Evolutionary conservation across 1,140 invertebrate species (phyloP).

Genomic region (Hylyphantes graminicola): DNA sequence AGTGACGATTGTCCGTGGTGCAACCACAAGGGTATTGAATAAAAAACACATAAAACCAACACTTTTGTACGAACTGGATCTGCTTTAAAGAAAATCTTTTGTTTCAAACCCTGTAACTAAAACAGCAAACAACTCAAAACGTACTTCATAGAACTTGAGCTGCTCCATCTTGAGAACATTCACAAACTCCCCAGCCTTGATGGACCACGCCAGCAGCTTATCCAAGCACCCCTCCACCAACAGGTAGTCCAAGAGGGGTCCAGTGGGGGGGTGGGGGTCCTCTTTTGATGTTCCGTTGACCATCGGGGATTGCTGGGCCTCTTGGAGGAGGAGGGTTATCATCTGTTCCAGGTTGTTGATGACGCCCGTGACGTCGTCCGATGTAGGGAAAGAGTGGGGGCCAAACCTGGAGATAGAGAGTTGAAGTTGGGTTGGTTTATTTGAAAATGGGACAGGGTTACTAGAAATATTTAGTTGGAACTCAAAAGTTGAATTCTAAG

Average conservation of each 20-base stretch:
- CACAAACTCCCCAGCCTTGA: conserved; percentile 68
- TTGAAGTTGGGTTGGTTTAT: no score
- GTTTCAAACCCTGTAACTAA: background rate
- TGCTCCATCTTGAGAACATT: conserved; percentile 85
- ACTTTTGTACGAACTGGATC: background rate
- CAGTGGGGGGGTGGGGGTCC: conserved; percentile 64
- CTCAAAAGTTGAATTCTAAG: no score
- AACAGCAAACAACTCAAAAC: conserved; percentile 12
- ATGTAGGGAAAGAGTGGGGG: conserved; percentile 30
- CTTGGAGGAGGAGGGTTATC: conserved; percentile 86
- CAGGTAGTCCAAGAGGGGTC: conserved; percentile 70
- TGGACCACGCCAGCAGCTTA: conserved; percentile 71
- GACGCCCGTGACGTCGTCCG: conserved; percentile 87
- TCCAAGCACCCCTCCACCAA: conserved; percentile 71
- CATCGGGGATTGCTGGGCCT: conserved; percentile 71
- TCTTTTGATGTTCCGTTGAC: conserved; percentile 13
- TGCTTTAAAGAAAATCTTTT: background rate
- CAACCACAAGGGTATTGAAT: no score
- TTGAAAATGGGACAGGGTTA: no score
- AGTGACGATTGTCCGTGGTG: no score
- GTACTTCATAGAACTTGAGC: conserved; percentile 80
- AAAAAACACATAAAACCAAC: no score
- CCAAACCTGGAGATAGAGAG: conserved; percentile 18
- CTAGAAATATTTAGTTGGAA: no score
- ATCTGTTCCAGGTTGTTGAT: conserved; percentile 94